Conservation (phyloP, 1,140 invertebrate genomes). For the Drosophila baimaii region DNA sequence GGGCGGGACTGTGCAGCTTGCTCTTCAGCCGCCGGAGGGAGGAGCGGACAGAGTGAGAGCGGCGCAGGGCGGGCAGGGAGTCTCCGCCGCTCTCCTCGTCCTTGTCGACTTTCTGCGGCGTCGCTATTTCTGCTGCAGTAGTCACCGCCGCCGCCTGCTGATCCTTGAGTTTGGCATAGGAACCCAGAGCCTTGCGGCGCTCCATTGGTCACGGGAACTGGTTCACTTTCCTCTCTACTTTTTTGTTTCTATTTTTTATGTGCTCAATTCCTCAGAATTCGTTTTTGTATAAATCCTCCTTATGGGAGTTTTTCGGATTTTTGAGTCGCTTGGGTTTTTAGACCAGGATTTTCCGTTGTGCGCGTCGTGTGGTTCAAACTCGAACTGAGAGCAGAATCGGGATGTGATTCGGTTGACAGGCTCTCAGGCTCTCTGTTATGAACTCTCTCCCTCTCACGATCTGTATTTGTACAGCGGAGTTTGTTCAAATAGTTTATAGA, state of each 20-base stretch:
- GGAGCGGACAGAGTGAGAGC: constrained; percentile 89
- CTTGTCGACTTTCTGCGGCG: constrained; percentile 33
- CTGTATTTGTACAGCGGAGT: constrained; percentile 2
- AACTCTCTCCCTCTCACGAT: constrained; percentile 4
- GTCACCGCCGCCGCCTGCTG: constrained; percentile 71
- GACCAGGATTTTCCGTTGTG: constrained; percentile 55
- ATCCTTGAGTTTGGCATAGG: constrained; percentile 71
- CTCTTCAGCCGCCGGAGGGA: constrained; percentile 88
- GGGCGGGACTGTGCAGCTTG: constrained; percentile 71
- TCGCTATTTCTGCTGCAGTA: constrained; percentile 64
- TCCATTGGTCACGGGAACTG: constrained; percentile 59
- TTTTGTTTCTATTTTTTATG: constrained; percentile 32
- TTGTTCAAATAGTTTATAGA: neutral
- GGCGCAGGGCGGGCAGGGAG: constrained; percentile 85
- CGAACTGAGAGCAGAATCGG: constrained; percentile 53
- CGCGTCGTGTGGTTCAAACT: constrained; percentile 57
- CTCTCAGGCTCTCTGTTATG: constrained; percentile 23
- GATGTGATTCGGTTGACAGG: constrained; percentile 47
- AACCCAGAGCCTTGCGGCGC: constrained; percentile 64
- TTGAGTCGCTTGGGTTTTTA: constrained; percentile 27
- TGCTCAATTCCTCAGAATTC: neutral
- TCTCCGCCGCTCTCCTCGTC: constrained; percentile 43
- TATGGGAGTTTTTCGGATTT: constrained; percentile 1
- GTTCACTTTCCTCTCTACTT: constrained; percentile 19
- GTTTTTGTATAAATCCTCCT: neutral